Base-by-base conservation (phyloP, 2,113 vertebrate genomes). In the Hylia prasina region DNA sequence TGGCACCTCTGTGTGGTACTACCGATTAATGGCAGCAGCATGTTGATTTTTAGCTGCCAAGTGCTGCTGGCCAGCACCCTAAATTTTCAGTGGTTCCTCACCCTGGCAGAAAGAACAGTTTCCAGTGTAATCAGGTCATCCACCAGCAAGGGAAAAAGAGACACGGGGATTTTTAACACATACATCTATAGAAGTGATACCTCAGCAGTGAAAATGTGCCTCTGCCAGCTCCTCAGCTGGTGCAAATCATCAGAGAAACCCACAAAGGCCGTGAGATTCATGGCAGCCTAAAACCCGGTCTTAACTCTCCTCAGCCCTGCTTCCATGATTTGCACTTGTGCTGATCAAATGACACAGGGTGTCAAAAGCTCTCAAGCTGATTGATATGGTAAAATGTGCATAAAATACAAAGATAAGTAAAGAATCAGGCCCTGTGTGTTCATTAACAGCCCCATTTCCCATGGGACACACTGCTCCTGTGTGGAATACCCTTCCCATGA, bases 21-120 rank as follows among this genome's bases (percentile, higher is more conserved):
- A 66, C 80, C 25, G 3, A 90, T 87, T 92, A 87, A 95, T 42
- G 44, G 51, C 82, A 94, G 57, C 82, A 95, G 79, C 75, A 86
- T 81, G 50, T 81, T 89, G 71, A 54, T 85, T 54, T 96, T 89
- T 61, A 71, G 72, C 91, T 97, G 90, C 82, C 96, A 97, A 96
- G 82, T 27, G 25, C 92, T 96, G 69, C 94, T 94, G 78, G 94
- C 94, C 86, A 95, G 88, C 84, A 83, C 91, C 58, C 56, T 89
- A 37, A 89, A 94, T 65, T 87, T 96, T 86, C 31, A 40, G 87
- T 93, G 88, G 75, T 90, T 94, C 94, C 94, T 91, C 89, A 84
- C 57, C 80, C 79, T 91, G 95, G 93, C 90, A 97, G 73, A 84
- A 94, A 79, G 94, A 87, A 61, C 42, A 58, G 31, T 73, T 97